phyloP scores from a whole-genome alignment of 2,888 invertebrate species.

The Baccha elongata region DNA sequence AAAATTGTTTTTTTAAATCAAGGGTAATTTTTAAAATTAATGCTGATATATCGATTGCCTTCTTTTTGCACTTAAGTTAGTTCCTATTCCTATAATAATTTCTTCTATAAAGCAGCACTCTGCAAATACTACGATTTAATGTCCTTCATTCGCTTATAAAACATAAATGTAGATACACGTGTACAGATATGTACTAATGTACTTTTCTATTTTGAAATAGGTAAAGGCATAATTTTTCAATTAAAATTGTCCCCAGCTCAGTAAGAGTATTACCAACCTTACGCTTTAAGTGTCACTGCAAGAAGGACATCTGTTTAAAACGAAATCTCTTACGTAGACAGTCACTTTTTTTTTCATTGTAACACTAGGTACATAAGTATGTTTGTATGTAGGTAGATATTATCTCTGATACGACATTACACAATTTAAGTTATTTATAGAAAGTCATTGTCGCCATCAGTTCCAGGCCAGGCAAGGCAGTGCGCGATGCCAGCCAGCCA shows the following conservation, averaged over 20 bases:
- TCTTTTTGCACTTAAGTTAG: no score
- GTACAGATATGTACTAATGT: not conserved
- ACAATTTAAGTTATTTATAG: conserved; percentile 68
- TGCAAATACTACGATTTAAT: no score
- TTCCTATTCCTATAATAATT: no score
- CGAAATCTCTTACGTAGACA: conserved; percentile 64
- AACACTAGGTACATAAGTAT: not conserved
- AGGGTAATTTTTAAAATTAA: no score
- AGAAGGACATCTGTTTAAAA: conserved; percentile 50
- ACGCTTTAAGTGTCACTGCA: conserved; percentile 24
- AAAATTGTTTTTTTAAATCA: no score
- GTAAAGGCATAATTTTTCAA: conserved; percentile 47
- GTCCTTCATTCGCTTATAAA: no score
- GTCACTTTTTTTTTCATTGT: conserved; percentile 27
- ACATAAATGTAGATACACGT: no score
- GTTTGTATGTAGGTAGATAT: not conserved
- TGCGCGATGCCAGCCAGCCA: not conserved
- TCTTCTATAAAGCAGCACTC: no score
- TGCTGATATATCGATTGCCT: no score
- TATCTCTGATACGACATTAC: conserved; percentile 37
- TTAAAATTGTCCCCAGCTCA: conserved; percentile 37
- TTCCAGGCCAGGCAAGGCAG: not conserved
- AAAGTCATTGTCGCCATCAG: conserved; percentile 55
- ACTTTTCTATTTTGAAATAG: not conserved
- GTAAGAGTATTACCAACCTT: conserved; percentile 12